A percentile compares a stretch with the other conserved stretches of the same genome.
phyloP scores from a whole-genome alignment of 92 coral and sea anemone genomes.

The Epizoanthus rinbou region DNA sequence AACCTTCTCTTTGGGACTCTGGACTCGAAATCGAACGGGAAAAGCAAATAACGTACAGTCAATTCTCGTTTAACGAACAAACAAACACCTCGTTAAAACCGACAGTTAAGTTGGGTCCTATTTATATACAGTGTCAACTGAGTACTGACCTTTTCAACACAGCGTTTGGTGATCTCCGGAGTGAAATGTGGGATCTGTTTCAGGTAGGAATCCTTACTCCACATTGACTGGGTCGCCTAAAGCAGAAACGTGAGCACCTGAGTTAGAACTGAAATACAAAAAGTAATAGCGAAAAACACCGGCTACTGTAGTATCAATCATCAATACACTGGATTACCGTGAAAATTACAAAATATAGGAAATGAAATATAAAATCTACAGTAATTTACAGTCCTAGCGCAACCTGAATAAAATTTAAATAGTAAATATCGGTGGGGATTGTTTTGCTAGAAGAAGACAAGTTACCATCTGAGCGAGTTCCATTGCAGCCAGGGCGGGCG shows the following conservation, averaged over 20 bases:
- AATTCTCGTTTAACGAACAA: not conserved
- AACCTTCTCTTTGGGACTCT: too few species aligned
- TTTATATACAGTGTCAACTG: too few species aligned
- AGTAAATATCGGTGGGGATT: not conserved
- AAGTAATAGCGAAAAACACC: too few species aligned
- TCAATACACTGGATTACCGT: too few species aligned
- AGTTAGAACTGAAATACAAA: not conserved
- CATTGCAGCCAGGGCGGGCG: conserved; percentile 99
- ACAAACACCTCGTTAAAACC: not conserved
- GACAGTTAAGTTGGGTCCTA: not conserved
- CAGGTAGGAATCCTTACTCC: conserved; percentile 98
- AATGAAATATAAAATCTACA: too few species aligned
- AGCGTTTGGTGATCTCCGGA: conserved; percentile 84
- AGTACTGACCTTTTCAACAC: conserved; percentile 80
- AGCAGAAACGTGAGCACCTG: not conserved
- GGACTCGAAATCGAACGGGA: too few species aligned
- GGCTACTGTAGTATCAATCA: too few species aligned
- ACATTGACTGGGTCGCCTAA: conserved; percentile 97
- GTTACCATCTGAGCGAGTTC: conserved; percentile 98
- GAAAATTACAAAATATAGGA: not conserved
- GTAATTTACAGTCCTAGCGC: too few species aligned
- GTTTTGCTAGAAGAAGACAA: not conserved
- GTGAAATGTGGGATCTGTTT: conserved; percentile 97
- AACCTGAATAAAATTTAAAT: too few species aligned
- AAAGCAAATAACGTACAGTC: not conserved